phyloP scores from a whole-genome alignment of 2,797 vertebrate species.

The Morus bassanus region DNA sequence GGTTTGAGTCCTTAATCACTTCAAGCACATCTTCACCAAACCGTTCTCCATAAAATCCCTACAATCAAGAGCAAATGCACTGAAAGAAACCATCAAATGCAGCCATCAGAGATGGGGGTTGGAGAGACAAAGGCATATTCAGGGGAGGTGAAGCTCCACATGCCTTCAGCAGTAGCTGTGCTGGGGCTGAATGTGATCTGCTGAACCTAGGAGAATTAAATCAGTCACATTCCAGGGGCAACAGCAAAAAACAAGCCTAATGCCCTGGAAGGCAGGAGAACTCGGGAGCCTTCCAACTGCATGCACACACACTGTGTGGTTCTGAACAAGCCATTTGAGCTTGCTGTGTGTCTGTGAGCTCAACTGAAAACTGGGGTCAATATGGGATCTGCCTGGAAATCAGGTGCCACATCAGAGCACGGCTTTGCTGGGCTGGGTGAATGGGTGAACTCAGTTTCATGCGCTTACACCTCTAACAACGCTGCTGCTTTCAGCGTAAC shows the following conservation, averaged over 20 bases:
- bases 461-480: background rate
- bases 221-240: background rate
- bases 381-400: background rate
- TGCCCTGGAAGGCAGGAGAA: background rate
- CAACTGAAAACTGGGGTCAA: background rate
- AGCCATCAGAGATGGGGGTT: background rate
- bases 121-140: background rate
- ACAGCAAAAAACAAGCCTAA: background rate
- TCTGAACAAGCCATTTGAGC: background rate
- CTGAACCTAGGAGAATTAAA: constrained; percentile 34
- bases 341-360: background rate
- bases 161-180: background rate
- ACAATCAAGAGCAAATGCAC: constrained; percentile 22
- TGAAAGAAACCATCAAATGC: background rate
- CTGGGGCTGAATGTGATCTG: background rate
- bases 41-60: constrained; percentile 96
- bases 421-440: background rate
- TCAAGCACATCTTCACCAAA: constrained; percentile 97
- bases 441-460: background rate
- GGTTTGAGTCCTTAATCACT: constrained; percentile 98
- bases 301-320: background rate
- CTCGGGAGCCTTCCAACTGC: constrained; percentile 1
- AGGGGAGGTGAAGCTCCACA: background rate
- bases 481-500: background rate
- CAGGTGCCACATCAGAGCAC: background rate